phyloP scores from a whole-genome alignment of 2,888 invertebrate species.

The Scaptomyza reducta region DNA sequence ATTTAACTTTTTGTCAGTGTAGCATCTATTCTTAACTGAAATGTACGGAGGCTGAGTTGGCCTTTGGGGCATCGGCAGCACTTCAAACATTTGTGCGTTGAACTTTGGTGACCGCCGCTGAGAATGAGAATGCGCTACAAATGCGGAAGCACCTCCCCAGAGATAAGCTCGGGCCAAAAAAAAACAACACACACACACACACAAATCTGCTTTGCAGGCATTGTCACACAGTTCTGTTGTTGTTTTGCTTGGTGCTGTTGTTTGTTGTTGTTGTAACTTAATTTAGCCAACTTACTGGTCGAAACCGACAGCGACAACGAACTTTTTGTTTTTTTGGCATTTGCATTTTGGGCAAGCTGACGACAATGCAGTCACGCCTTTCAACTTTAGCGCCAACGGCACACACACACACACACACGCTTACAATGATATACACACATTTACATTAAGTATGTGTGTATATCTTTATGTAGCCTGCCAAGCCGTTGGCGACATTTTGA shows the following conservation, averaged over 20 bases:
- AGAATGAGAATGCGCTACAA: conserved; percentile 61
- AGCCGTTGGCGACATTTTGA: conserved; percentile 62
- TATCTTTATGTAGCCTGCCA: conserved; percentile 24
- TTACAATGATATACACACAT: too few relatives aligned
- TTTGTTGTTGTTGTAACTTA: conserved; percentile 46
- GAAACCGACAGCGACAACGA: conserved; percentile 38
- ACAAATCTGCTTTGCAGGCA: conserved; percentile 31
- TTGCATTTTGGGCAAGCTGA: conserved; percentile 56
- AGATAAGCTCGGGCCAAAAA: conserved; percentile 64
- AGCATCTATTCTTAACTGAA: conserved; percentile 47
- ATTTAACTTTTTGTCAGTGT: conserved; percentile 1
- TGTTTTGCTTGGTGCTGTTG: conserved; percentile 25
- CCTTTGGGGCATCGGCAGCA: conserved; percentile 57
- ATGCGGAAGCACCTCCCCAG: conserved; percentile 75
- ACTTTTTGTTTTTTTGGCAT: conserved; percentile 52
- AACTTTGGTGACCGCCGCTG: conserved; percentile 70
- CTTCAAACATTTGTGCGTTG: conserved; percentile 76
- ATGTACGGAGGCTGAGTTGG: background rate
- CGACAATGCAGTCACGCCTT: conserved; percentile 61
- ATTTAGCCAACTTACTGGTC: conserved; percentile 59
- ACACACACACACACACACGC: conserved; percentile 3
- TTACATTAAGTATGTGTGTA: conserved; percentile 6
- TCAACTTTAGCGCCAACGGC: conserved; percentile 65
- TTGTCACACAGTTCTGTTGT: conserved; percentile 45
- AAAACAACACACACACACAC: background rate